Conservation (phyloP, 2,888 invertebrate species). For the Rhagophthalmus giganteus region DNA sequence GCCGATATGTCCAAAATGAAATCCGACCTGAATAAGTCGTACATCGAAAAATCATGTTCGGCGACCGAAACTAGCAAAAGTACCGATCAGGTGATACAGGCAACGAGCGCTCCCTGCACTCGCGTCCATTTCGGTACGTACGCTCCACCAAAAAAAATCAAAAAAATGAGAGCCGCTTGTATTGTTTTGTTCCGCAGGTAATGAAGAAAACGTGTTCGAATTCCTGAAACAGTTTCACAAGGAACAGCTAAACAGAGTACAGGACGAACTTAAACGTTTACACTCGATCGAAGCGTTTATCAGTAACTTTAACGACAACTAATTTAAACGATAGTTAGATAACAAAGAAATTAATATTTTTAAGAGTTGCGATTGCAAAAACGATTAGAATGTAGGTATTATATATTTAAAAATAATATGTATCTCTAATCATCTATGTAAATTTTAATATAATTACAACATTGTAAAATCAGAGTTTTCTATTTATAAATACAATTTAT, state of each 20-base stretch:
- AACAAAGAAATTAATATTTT: neutral
- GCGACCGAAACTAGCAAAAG: neutral
- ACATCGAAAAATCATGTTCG: neutral
- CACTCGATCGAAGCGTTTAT: constrained; percentile 48
- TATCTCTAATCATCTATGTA: too few relatives aligned
- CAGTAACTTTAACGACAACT: constrained; percentile 40
- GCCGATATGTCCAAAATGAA: constrained; percentile 40
- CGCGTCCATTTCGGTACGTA: neutral
- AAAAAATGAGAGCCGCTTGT: too few relatives aligned
- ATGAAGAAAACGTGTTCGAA: constrained; percentile 42
- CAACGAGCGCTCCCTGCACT: too few relatives aligned
- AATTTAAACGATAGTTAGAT: constrained; percentile 32
- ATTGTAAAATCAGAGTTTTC: too few relatives aligned
- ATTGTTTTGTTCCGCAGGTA: too few relatives aligned
- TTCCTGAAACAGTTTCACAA: constrained; percentile 46
- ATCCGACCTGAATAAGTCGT: constrained; percentile 1
- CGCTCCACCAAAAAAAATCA: too few relatives aligned
- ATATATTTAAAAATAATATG: too few relatives aligned
- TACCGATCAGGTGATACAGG: neutral
- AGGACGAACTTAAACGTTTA: constrained; percentile 46
- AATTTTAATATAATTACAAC: too few relatives aligned
- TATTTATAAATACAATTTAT: too few relatives aligned
- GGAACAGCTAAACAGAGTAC: constrained; percentile 49
- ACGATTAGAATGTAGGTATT: too few relatives aligned
- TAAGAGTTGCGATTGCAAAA: constrained; percentile 2